Conservation (phyloP, 1,140 invertebrate species). For the Aphis craccivora region DNA sequence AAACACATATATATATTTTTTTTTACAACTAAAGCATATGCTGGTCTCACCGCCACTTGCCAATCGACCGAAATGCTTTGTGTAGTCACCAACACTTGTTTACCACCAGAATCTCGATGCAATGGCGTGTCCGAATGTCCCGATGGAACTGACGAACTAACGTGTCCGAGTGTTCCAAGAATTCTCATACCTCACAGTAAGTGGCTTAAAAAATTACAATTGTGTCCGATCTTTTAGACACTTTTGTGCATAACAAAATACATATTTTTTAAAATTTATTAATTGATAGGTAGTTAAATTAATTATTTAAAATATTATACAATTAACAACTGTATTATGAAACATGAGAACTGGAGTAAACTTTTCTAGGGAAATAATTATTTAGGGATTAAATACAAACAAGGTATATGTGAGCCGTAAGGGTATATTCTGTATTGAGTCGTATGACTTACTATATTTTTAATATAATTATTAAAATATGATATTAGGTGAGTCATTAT, state of each 20-base stretch:
- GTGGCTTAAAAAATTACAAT: neutral
- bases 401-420: neutral
- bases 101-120: constrained; percentile 67
- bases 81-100: constrained; percentile 65
- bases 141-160: constrained; percentile 79
- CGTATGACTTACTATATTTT: neutral
- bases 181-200: neutral
- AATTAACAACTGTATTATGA: neutral
- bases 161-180: constrained; percentile 68
- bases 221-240: neutral
- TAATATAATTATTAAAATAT: neutral
- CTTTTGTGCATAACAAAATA: neutral
- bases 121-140: constrained; percentile 75
- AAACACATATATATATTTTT: constrained; percentile 10
- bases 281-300: neutral
- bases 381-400: neutral
- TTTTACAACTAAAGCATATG: constrained; percentile 50
- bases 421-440: neutral
- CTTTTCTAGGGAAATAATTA: neutral
- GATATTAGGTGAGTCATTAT: neutral
- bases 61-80: constrained; percentile 63
- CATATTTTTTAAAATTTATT: neutral
- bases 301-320: neutral
- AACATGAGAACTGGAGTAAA: neutral
- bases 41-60: constrained; percentile 57